Percentiles rank a stretch among this genome's conserved stretches.
phyloP scores from a whole-genome alignment of 2,113 vertebrate species.

The Chlorodrepanis virens region DNA sequence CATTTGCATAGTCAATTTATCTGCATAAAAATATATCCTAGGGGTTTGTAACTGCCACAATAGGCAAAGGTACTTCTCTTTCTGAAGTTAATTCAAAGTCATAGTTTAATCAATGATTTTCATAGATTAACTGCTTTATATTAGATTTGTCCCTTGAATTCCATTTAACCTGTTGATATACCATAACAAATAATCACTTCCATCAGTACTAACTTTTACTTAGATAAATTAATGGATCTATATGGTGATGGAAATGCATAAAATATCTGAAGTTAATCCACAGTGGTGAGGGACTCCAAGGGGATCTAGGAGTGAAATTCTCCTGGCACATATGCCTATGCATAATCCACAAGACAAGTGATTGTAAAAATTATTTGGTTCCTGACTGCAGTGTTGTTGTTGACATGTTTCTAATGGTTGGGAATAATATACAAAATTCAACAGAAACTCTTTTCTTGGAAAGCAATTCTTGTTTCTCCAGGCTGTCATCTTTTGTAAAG shows the following conservation, averaged over 20 bases:
- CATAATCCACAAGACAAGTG: background rate
- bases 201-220: background rate
- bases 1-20: background rate
- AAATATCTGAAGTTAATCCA: background rate
- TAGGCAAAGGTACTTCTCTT: background rate
- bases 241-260: background rate
- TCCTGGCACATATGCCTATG: background rate
- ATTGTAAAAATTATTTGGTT: background rate
- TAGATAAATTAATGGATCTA: background rate
- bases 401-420: background rate
- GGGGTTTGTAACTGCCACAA: background rate
- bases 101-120: background rate
- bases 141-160: background rate
- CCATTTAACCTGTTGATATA: background rate
- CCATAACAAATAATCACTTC: background rate
- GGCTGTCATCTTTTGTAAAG: constrained; percentile 66
- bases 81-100: background rate
- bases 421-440: constrained; percentile 30
- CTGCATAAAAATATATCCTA: background rate
- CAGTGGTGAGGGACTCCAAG: background rate
- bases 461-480: constrained; percentile 58
- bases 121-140: background rate
- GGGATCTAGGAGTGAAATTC: background rate
- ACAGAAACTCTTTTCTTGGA: constrained; percentile 36
- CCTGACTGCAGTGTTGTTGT: background rate